Base-by-base conservation (phyloP, 2,113 vertebrate species). In the Sclerurus mexicanus region DNA sequence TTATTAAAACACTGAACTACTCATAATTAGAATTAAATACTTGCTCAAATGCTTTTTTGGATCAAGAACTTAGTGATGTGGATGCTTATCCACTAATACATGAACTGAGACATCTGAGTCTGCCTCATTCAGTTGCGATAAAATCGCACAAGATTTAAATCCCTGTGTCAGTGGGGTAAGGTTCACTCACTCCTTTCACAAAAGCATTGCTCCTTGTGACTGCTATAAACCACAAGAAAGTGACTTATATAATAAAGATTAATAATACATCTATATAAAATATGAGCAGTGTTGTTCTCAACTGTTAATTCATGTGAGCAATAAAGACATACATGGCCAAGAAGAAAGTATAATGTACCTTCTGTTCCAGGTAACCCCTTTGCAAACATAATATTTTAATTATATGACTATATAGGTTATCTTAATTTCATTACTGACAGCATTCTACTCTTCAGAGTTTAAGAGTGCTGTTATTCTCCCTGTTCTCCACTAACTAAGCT, bases 341-440 rank as follows among this genome's bases (percentile, higher is more conserved):
- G n/a, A 83, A 81, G 22, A 93, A 93, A 89, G 12, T 13, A 66
- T 37, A 76, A 66, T 27, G 23, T 44, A 31, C n/a, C 58, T 87
- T 91, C 80, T 92, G 46, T 92, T 72, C 73, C 53, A 77, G n/a
- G 47, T 18, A 91, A 64, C 3, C 31, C 62, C 19, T 72, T 67
- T 40, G 40, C 67, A 86, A 94, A 86, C 42, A 50, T 30, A 86
- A 4, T 90, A 86, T 94, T 93, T 95, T 79, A 74, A 92, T 94
- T 85, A 82, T 37, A 82, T 50, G 46, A 33, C 37, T 89, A 49
- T 87, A 95, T 62, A 77, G 50, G 50, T n/a, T 94, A 46, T 40
- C 60, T 87, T 49, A 80, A 44, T 87, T 84, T 64, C 25, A 37
- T 47, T 94, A 52, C 77, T 50, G 39, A 56, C 77, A 91, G 42